These are phyloP conservation scores for Physocephala rufipes DNA, from an alignment of 2,888 invertebrate species.

Conservation along the genomic window DNA sequence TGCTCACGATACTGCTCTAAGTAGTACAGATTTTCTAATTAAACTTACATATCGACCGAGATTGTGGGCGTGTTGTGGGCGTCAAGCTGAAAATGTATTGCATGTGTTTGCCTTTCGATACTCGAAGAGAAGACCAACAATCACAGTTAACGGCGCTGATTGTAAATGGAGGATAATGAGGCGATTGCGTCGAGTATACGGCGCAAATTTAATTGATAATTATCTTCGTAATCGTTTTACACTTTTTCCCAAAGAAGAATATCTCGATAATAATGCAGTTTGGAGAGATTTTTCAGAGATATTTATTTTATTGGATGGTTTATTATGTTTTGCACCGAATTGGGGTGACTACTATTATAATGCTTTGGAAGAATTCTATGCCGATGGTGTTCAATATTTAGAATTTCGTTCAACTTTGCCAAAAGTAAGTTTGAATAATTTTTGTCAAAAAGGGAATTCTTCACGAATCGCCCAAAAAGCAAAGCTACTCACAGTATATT, in stretches of 20 bases:
- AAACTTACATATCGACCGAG: conserved; percentile 72
- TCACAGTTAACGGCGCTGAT: not conserved
- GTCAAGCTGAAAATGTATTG: conserved; percentile 41
- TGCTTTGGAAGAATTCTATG: conserved; percentile 70
- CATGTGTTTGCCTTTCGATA: conserved; percentile 48
- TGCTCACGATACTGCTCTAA: conserved; percentile 74
- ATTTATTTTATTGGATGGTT: conserved; percentile 68
- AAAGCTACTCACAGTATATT: not conserved
- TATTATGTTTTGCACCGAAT: conserved; percentile 72
- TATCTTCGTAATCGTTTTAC: conserved; percentile 69
- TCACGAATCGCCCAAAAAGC: not conserved
- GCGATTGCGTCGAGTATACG: conserved; percentile 49
- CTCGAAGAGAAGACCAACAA: conserved; percentile 48
- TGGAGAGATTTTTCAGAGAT: conserved; percentile 71
- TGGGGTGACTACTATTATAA: conserved; percentile 75
- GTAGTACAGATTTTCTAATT: conserved; percentile 72
- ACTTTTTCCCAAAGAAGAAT: conserved; percentile 68
- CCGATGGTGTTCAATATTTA: conserved; percentile 76
- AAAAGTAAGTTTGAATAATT: conserved; percentile 49
- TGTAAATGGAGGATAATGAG: conserved; percentile 56
- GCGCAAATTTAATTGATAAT: conserved; percentile 66
- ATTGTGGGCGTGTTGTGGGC: conserved; percentile 69
- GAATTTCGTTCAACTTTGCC: conserved; percentile 76
- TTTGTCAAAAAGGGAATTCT: not conserved
- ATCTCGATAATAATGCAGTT: conserved; percentile 69